phyloP scores from a whole-genome alignment of 2,113 vertebrate species.

The Trichechus manatus region DNA sequence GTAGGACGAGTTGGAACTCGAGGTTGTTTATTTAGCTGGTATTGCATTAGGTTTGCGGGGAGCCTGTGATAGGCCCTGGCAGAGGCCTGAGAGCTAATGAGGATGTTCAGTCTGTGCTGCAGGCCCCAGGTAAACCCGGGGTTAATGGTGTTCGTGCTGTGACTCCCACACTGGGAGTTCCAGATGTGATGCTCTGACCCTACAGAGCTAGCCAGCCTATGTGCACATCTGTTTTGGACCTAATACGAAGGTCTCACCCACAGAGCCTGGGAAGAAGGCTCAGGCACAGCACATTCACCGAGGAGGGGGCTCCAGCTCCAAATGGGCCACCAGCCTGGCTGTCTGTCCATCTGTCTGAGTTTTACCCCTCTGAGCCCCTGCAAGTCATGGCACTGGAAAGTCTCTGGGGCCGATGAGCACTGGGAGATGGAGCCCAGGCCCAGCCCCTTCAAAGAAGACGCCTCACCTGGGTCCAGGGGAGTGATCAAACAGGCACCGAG shows the following conservation, averaged over 20 bases:
- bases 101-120: background rate
- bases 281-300: background rate
- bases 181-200: conserved; percentile 52
- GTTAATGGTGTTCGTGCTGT: conserved; percentile 59
- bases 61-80: background rate
- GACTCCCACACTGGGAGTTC: conserved; percentile 52
- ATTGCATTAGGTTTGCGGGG: background rate
- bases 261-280: background rate
- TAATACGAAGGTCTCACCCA: background rate
- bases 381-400: background rate
- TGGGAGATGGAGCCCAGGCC: background rate
- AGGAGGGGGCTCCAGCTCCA: background rate
- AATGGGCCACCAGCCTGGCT: background rate
- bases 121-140: conserved; percentile 10
- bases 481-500: background rate
- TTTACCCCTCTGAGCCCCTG: conserved; percentile 31
- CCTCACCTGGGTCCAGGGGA: background rate
- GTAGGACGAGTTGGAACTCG: conserved; percentile 11
- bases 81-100: background rate
- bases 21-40: background rate
- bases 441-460: background rate
- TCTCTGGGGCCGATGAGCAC: background rate
- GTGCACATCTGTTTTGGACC: conserved; percentile 71
- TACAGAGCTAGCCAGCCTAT: conserved; percentile 53
- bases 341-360: conserved; percentile 37